Base-by-base conservation (phyloP, 2,888 invertebrate genomes). In the Timema podura region DNA sequence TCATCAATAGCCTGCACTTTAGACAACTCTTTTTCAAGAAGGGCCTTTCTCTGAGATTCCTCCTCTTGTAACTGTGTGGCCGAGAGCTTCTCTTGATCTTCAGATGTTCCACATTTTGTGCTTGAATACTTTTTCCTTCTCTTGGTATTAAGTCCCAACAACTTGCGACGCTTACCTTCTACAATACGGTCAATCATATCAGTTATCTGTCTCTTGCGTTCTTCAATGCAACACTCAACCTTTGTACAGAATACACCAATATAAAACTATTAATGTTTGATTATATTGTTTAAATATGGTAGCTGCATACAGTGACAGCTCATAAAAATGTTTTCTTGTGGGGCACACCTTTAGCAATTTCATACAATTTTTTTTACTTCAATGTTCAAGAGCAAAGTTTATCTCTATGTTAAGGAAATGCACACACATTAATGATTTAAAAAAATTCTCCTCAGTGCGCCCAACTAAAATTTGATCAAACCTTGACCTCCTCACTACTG, bases 161-260 rank as follows among this genome's bases (percentile, higher is more conserved):
- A 79, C 78, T 91, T 90, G 77, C 89, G 87, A 74, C 84, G 85
- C 79, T 94, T 94, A 0, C 94, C 95, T 72, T 87, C 87, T 16
- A 93, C 82, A 74, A 96, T 95, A 78, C 88, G 86, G 73, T 91
- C 90, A 70, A 91, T 86, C 81, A 91, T 89, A 13, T 78, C 76
- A 13, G 76, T 76, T 65, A 92, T 81, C 78, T 91, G 87, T 74
- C 84, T 83, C 71, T 86, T 84, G 77, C 90, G 88, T 72, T 86
- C 83, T 70, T 86, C 83, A 76, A 82, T 87, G 30, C 85, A 77
- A 1, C 81, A 80, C 64, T 83, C 81, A 2, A 76, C 79, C 78
- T 87, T 30, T 30, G 30, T 30, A 30, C 30, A 30, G 30, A 30
- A 30, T 30, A 30, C 30, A 30, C 30, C 30, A 30, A 30, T 30